A percentile compares a stretch with the other conserved stretches of the same genome.
phyloP scores from a whole-genome alignment of 2,113 vertebrate genomes.

The Apeltes quadracus region DNA sequence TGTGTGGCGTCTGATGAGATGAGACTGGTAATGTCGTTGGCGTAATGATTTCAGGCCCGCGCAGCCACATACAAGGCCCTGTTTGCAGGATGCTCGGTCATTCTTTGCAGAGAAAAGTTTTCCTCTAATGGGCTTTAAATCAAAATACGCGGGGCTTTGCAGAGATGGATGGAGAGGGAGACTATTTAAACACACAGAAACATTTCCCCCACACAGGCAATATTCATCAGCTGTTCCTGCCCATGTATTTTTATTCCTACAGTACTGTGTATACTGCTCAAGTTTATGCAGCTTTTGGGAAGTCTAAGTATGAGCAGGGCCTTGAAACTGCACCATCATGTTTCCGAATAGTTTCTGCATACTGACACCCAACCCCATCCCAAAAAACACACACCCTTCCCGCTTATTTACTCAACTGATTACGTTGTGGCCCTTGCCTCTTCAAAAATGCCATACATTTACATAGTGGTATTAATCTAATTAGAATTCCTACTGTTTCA shows the following conservation, averaged over 20 bases:
- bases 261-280: background rate
- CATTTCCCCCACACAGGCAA: conserved; percentile 8
- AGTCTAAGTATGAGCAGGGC: background rate
- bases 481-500: conserved; percentile 81
- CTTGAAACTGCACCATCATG: conserved; percentile 11
- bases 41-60: conserved; percentile 55
- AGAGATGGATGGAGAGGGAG: conserved; percentile 5
- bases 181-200: conserved; percentile 2
- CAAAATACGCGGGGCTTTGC: conserved; percentile 26
- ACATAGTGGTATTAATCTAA: conserved; percentile 83
- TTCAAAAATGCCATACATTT: conserved; percentile 81
- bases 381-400: conserved; percentile 55
- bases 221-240: conserved; percentile 8
- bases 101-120: conserved; percentile 32
- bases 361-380: conserved; percentile 10
- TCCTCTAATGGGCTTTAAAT: conserved; percentile 35
- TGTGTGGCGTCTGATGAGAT: conserved; percentile 63
- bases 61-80: conserved; percentile 25
- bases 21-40: conserved; percentile 68
- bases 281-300: background rate
- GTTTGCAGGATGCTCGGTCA: conserved; percentile 46
- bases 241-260: background rate
- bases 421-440: conserved; percentile 69
- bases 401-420: conserved; percentile 77
- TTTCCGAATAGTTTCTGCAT: conserved; percentile 18